phyloP scores from a whole-genome alignment of 2,888 invertebrate species.

The Cerastis leucographa region DNA sequence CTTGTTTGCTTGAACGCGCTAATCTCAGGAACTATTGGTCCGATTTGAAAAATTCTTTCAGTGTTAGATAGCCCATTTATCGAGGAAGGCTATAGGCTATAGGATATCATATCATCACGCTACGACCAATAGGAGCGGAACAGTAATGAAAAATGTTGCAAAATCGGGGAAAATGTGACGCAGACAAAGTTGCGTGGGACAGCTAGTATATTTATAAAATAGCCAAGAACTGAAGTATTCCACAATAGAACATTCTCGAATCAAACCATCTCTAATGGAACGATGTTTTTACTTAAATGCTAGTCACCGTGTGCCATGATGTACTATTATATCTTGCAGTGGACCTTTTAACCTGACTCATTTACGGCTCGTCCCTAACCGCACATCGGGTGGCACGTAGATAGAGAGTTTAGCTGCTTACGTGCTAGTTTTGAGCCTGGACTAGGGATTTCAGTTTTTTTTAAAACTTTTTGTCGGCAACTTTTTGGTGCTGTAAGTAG shows the following conservation, averaged over 20 bases:
- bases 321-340: not conserved
- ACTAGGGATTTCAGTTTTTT: constrained; percentile 34
- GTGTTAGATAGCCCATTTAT: too few relatives aligned
- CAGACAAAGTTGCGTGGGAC: too few relatives aligned
- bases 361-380: constrained; percentile 27
- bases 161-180: too few relatives aligned
- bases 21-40: too few relatives aligned
- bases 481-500: constrained; percentile 8
- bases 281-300: not conserved
- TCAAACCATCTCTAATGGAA: not conserved
- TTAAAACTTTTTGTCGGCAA: not conserved
- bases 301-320: not conserved
- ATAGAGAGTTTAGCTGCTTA: constrained; percentile 52
- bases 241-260: not conserved
- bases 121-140: too few relatives aligned
- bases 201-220: too few relatives aligned
- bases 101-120: too few relatives aligned
- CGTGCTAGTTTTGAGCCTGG: constrained; percentile 43
- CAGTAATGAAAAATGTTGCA: too few relatives aligned
- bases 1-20: too few relatives aligned
- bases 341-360: constrained; percentile 16
- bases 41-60: too few relatives aligned
- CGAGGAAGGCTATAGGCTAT: too few relatives aligned
- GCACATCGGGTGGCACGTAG: constrained; percentile 45
- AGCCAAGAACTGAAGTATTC: not conserved